Evolutionary conservation across 2,888 invertebrate genomes (phyloP), one percentile per base, ranked within the genome.

Genomic region (Eristalis intricaria): DNA sequence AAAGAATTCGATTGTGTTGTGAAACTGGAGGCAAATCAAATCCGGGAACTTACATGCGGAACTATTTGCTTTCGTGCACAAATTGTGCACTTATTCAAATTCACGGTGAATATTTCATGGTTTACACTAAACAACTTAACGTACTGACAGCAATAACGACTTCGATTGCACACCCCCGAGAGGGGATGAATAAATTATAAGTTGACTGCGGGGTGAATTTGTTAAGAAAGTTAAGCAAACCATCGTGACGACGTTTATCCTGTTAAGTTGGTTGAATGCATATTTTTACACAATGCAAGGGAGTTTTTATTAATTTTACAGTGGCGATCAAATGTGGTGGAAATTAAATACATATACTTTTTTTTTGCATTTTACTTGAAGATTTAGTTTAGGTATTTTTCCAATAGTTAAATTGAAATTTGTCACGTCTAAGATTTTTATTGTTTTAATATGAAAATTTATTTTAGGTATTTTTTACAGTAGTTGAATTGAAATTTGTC

Each of bases 261-360:
- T 19, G 15, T 5, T 3, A 43, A 38, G 38, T 32, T 32, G 13
- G 23, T 38, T 70, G 61, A 15, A 56, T 26, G 22, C 75, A 58
- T 76, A 40, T 56, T 69, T 40, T 35, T 50, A 61, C 61, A 61
- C 50, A 77, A 77, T 76, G 76, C 76, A 77, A 68, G 43, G 43
- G 32, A 61, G 1, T n/a, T 5, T n/a, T 3, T n/a, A 4, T n/a
- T 19, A 4, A 50, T n/a, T 8, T 7, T 50, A 19, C 50, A 50
- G 50, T 50, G 50, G 1, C 50, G 50, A 50, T 19, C 19, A 10
- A 19, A 19, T 22, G 50, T n/a, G 19, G 19, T 3, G 43, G n/a
- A 19, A 43, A 13, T 5, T 3, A 43, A 58, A 19, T 60, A 43
- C 43, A 19, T 68, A 8, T 32, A 58, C 22, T 32, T 32, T 32